Conservation (phyloP, 2,888 invertebrate species). For the Scelioninae gen. 1 region DNA sequence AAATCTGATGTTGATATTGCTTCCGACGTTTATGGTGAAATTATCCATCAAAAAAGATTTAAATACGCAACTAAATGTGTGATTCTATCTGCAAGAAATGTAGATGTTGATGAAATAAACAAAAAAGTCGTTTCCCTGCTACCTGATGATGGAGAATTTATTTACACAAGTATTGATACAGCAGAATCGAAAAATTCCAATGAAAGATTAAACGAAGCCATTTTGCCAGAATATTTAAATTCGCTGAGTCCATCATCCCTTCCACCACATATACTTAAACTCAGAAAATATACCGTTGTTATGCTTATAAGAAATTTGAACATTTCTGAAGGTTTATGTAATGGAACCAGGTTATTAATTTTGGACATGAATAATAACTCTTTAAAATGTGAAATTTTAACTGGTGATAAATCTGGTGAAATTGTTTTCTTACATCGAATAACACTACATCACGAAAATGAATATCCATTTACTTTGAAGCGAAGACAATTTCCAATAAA, state of each 20-base stretch:
- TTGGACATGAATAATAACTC: too few relatives aligned
- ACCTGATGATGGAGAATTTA: background rate
- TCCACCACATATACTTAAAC: background rate
- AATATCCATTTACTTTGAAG: too few relatives aligned
- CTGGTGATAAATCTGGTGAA: too few relatives aligned
- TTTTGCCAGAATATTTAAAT: conserved; percentile 9
- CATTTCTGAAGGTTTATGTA: too few relatives aligned
- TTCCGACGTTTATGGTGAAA: conserved; percentile 48
- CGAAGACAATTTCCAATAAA: too few relatives aligned
- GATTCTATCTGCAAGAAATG: conserved; percentile 67
- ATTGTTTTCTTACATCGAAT: too few relatives aligned
- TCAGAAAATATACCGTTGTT: too few relatives aligned
- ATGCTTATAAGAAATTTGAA: too few relatives aligned
- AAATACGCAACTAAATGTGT: conserved; percentile 55
- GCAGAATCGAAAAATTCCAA: background rate
- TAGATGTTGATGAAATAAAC: background rate
- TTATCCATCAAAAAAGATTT: conserved; percentile 55
- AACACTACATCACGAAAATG: background rate
- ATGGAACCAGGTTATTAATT: too few relatives aligned
- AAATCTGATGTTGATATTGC: conserved; percentile 50
- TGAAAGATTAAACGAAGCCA: background rate
- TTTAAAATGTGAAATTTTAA: too few relatives aligned
- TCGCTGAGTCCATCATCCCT: background rate
- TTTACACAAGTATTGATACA: conserved; percentile 1
- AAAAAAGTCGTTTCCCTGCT: background rate